Evolutionary conservation across 2,797 vertebrate genomes (phyloP).

Genomic region (Sparus aurata): DNA sequence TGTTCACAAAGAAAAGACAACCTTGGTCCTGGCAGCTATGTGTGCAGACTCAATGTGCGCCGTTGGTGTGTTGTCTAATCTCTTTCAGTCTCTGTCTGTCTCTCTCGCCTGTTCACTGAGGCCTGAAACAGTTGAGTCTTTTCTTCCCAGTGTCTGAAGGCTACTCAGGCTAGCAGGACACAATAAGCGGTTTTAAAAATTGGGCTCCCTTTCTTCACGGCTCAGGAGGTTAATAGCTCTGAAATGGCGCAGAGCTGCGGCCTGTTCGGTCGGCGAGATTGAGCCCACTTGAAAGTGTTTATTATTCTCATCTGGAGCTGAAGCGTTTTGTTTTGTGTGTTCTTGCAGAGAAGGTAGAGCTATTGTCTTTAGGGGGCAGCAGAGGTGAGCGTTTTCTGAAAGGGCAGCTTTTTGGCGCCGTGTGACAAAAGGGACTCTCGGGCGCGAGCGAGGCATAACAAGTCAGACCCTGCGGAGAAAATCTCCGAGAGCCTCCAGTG

Average conservation of each 20-base stretch:
- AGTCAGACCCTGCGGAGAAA: conserved; percentile 73
- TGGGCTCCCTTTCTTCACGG: conserved; percentile 77
- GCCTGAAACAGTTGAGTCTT: conserved; percentile 83
- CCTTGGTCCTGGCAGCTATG: conserved; percentile 79
- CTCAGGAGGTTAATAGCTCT: conserved; percentile 85
- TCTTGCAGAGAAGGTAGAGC: conserved; percentile 70
- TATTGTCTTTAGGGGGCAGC: conserved; percentile 87
- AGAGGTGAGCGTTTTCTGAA: conserved; percentile 84
- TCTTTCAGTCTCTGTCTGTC: conserved; percentile 80
- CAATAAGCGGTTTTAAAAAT: conserved; percentile 84
- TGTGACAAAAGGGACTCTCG: conserved; percentile 75
- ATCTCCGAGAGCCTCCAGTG: conserved; percentile 74
- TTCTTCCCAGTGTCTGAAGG: conserved; percentile 81
- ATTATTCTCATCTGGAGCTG: conserved; percentile 81
- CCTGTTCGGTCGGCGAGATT: conserved; percentile 75
- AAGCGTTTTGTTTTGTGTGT: conserved; percentile 79
- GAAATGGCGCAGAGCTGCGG: conserved; percentile 77
- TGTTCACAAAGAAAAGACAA: conserved; percentile 79
- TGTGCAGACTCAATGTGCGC: conserved; percentile 70
- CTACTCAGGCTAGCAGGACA: conserved; percentile 78
- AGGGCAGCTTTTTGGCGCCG: conserved; percentile 71
- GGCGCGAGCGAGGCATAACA: conserved; percentile 24
- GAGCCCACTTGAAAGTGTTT: conserved; percentile 84
- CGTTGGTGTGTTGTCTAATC: conserved; percentile 80
- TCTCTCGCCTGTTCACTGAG: conserved; percentile 82